Base-by-base conservation (phyloP, 2,797 vertebrate species). In the Phoebastria nigripes region DNA sequence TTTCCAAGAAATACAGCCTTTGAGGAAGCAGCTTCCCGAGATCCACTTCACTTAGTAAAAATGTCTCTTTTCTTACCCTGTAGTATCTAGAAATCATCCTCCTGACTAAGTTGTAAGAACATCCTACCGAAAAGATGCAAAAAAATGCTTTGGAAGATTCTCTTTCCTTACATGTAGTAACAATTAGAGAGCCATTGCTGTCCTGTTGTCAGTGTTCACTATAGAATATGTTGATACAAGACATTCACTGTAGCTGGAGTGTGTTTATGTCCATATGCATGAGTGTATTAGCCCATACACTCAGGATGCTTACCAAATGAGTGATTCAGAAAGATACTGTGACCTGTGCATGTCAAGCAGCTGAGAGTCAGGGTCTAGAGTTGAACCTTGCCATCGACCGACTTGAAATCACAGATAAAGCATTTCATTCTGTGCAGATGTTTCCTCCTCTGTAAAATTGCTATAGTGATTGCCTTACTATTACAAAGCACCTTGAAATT, bases 211-310 rank as follows among this genome's bases (percentile, higher is more conserved):
- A 29, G 35, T 11, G 5, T 12, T 13, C 29, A 13, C 46, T 70
- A 22, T 15, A 86, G 59, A 49, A 11, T 31, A 18, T 22, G 29
- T 25, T 21, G 15, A 16, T 31, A 31, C 7, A 41, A 42, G 41
- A 42, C 6, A 6, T 11, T 41, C 5, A 6, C 14, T 65, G 31
- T 9, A 35, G 67, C 55, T 54, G 33, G 42, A 24, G 6, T 4
- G 37, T 6, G 1, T 39, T 35, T 35, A 14, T 20, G 8, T 44
- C 29, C 6, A 1, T 58, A 2, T 11, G 24, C 8, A 2, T 26
- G 3, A 12, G 35, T 8, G 21, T 35, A 8, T 8, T 6, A 16
- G 44, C 37, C 33, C 22, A 1, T 19, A 13, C 4, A 0, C 11
- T 12, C 5, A 8, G 63, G 44, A 8, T 24, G 16, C 15, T 44